Base-by-base conservation (phyloP, 2,797 vertebrate species). In the Cirrhinus molitorella region DNA sequence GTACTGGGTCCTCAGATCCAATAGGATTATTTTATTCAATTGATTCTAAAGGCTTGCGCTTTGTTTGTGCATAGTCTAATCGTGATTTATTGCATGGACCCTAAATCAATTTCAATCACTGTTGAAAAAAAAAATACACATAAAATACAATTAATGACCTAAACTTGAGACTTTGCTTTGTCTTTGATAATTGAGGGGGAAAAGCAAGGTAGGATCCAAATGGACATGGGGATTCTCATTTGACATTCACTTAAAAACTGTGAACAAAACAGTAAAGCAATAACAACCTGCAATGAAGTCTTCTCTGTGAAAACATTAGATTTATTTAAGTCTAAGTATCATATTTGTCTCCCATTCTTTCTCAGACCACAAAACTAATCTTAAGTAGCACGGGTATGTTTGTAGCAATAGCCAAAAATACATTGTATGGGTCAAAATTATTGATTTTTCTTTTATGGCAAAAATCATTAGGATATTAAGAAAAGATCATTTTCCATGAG, bases 61-160 rank as follows among this genome's bases (percentile, higher is more conserved):
- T 86, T 88, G 87, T 88, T 86, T 88, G 83, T 85, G 79, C 70
- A 86, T 63, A 47, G 79, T 71, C 85, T 88, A 88, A 88, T 88
- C 31, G 65, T 86, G 87, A 88, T 88, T 86, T 86, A 88, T 88
- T 75, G 75, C 87, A 67, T 68, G 51, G 79, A 83, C 85, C 75
- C 47, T 59, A 61, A 88, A 88, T 88, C 87, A 88, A 88, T 88
- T 86, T 86, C 82, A 86, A 82, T 86, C 83, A 84, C 79, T 86
- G 74, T 83, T 47, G 83, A 74, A 74, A 84, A 83, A 68, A 79
- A 28, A 86, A 84, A 88, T 53, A 81, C 79, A 86, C 83, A 86
- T 85, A 86, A 88, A 88, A 80, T 65, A 86, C 85, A 88, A 88
- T 84, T 88, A 88, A 85, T 88, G 75, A 77, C 70, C 85, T 85